Percentiles rank a stretch among this genome's conserved stretches.
phyloP scores from a whole-genome alignment of 2,888 invertebrate genomes.

The Nephrotoma flavescens region DNA sequence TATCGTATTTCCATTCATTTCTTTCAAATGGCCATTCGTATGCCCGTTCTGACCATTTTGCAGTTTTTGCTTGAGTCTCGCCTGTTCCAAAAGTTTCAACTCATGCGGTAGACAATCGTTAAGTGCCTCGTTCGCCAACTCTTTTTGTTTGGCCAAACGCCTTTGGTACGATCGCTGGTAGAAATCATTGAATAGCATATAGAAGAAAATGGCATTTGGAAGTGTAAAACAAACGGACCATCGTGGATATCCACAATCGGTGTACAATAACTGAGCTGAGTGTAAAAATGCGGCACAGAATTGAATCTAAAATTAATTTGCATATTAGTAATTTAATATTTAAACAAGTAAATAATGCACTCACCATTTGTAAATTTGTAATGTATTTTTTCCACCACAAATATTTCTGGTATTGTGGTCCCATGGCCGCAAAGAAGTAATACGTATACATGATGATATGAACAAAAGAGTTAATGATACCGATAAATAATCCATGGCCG shows the following conservation, averaged over 20 bases:
- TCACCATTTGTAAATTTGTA: conserved; percentile 78
- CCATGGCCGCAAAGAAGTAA: conserved; percentile 76
- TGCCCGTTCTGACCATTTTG: background rate
- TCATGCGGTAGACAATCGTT: conserved; percentile 10
- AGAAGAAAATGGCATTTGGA: conserved; percentile 85
- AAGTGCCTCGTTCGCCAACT: conserved; percentile 18
- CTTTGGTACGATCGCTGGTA: conserved; percentile 63
- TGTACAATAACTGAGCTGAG: conserved; percentile 68
- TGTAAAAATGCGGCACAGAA: conserved; percentile 80
- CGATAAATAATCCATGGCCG: conserved; percentile 80
- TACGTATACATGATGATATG: conserved; percentile 92
- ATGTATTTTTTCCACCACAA: conserved; percentile 92
- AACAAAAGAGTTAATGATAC: conserved; percentile 79
- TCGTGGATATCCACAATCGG: conserved; percentile 78
- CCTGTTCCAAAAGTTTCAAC: background rate
- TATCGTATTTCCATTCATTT: background rate
- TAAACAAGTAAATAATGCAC: background rate
- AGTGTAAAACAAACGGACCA: conserved; percentile 72
- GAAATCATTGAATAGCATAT: conserved; percentile 82
- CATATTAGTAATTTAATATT: conserved; percentile 5
- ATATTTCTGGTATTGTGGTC: conserved; percentile 74
- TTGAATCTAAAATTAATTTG: conserved; percentile 48
- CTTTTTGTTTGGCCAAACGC: conserved; percentile 19
- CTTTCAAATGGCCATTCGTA: background rate
- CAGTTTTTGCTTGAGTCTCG: background rate